These are phyloP conservation scores for Polydrusus pterygomalis DNA, from an alignment of 2,888 invertebrate species.

Conservation along the genomic window DNA sequence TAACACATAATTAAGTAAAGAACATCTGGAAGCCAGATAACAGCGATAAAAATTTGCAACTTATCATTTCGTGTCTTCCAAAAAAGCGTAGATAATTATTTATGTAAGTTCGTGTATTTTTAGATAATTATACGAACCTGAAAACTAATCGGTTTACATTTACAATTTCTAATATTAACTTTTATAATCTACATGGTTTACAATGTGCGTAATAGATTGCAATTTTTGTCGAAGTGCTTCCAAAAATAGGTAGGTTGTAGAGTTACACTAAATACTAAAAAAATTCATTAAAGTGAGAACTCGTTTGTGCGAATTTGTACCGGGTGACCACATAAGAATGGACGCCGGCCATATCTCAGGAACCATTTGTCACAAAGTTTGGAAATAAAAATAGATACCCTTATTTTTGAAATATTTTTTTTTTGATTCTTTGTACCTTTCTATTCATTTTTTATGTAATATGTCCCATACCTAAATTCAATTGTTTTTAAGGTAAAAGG, in stretches of 20 bases:
- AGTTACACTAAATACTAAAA: no score
- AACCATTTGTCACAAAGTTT: no score
- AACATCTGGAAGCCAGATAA: conserved; percentile 18
- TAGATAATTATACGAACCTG: not conserved
- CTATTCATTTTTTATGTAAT: no score
- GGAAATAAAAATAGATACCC: no score
- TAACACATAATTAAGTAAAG: not conserved
- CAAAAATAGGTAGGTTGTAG: not conserved
- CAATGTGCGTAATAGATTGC: not conserved
- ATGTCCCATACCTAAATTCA: no score
- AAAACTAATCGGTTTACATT: not conserved
- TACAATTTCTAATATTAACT: conserved; percentile 1
- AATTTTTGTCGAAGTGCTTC: not conserved
- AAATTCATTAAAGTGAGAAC: no score
- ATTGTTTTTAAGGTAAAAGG: no score
- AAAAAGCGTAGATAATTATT: not conserved
- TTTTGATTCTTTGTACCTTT: no score
- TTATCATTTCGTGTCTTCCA: not conserved
- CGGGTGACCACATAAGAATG: no score
- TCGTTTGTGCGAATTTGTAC: no score
- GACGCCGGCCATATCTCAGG: no score
- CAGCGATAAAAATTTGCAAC: not conserved
- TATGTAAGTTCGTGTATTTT: not conserved
- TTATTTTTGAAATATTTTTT: no score
- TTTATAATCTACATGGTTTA: not conserved